Conservation (phyloP, 92 coral and sea anemone species). For the Actinostola sp. region DNA sequence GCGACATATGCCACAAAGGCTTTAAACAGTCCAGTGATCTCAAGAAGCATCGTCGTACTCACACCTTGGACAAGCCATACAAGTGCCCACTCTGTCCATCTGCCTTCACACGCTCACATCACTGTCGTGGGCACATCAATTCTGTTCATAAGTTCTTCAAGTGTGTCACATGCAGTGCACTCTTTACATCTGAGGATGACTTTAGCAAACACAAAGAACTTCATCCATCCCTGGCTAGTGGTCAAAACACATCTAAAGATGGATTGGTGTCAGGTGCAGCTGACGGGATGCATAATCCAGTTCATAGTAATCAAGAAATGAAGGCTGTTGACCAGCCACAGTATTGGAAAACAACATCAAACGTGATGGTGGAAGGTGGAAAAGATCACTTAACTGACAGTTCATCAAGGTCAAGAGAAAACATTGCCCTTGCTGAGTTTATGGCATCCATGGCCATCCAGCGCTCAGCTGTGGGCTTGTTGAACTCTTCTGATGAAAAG, state of each 20-base stretch:
- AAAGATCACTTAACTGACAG: neutral
- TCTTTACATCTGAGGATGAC: slow-evolving; percentile 83
- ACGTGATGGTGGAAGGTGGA: slow-evolving; percentile 17
- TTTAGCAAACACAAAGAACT: slow-evolving; percentile 74
- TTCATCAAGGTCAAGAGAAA: slow-evolving; percentile 22
- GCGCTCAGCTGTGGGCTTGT: slow-evolving; percentile 28
- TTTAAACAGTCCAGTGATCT: slow-evolving; percentile 98
- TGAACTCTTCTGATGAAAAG: neutral
- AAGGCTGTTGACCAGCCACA: slow-evolving; percentile 1
- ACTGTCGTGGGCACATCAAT: slow-evolving; percentile 84
- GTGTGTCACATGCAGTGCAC: slow-evolving; percentile 75
- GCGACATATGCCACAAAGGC: slow-evolving; percentile 91
- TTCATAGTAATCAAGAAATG: neutral
- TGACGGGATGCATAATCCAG: no score
- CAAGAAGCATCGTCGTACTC: slow-evolving; percentile 94
- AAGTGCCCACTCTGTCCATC: slow-evolving; percentile 90
- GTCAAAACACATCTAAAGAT: neutral
- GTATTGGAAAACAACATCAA: slow-evolving; percentile 1
- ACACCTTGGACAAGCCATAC: slow-evolving; percentile 88
- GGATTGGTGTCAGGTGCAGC: no score
- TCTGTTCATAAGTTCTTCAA: slow-evolving; percentile 88
- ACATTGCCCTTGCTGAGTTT: slow-evolving; percentile 41
- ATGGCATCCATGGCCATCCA: slow-evolving; percentile 49
- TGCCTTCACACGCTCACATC: slow-evolving; percentile 95
- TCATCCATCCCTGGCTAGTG: slow-evolving; percentile 41